Base-by-base conservation (phyloP, 2,888 invertebrate genomes). In the Schizaphis graminum region DNA sequence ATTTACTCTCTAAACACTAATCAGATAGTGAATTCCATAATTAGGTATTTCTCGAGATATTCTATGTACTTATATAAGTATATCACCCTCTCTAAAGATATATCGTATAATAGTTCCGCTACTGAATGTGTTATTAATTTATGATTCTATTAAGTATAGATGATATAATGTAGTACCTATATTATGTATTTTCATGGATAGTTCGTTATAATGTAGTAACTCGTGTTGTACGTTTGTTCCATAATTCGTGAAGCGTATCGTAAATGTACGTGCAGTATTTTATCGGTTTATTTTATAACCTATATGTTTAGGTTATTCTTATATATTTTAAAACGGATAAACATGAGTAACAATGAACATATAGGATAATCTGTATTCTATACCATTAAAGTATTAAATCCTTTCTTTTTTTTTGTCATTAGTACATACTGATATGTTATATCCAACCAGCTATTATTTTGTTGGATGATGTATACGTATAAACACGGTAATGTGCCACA, bases 161-260 rank as follows among this genome's bases (percentile, higher is more conserved):
- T 57, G 53, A 26, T 57, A 56, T n/a, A n/a, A n/a, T 56, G 8
- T 0, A 26, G 5, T 53, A 53, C 21, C 57, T 57, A 57, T 3
- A 53, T 1, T 77, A 35, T 77, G 21, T 77, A 77, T 77, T 77
- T 77, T 77, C 35, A 77, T 77, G 77, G 77, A 1, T 77, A 67
- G 77, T 77, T 77, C 21, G 77, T 35, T 77, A 35, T 35, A 35
- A 35, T 53, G 35, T 88, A 35, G 35, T 88, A 49, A 77, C 77
- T 77, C 35, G 35, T 77, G 35, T 77, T 77, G 21, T 77, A 21
- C 77, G 77, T 77, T 77, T 35, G 77, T 77, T 77, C 77, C 35
- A 77, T 77, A 77, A 77, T 77, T 77, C 77, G 77, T 77, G 77
- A 77, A 35, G 35, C 77, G 77, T 77, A 77, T 77, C 77, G 21